Conservation (phyloP, 2,797 vertebrate genomes). For the Poecilia wingei region DNA sequence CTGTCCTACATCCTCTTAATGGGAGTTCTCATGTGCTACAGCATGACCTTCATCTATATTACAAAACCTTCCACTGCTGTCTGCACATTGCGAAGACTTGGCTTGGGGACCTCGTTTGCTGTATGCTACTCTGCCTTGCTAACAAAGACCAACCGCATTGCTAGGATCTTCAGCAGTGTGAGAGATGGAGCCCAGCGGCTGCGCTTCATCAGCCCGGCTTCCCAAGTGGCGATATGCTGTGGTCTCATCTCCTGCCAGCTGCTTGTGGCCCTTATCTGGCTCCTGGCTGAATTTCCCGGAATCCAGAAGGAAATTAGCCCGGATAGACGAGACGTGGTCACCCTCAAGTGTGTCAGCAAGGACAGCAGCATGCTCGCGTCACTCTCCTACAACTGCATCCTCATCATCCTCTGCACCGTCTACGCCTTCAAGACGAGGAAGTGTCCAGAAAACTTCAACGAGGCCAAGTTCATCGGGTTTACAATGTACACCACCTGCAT, state of each 20-base stretch:
- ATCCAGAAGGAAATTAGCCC: slow-evolving; percentile 92
- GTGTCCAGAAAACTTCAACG: slow-evolving; percentile 98
- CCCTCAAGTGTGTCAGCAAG: slow-evolving; percentile 93
- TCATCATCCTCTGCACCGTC: slow-evolving; percentile 96
- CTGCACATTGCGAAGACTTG: slow-evolving; percentile 91
- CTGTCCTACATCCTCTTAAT: slow-evolving; percentile 95
- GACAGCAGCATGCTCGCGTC: slow-evolving; percentile 97
- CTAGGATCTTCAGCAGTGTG: slow-evolving; percentile 94
- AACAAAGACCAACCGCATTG: slow-evolving; percentile 98
- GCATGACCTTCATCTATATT: slow-evolving; percentile 98
- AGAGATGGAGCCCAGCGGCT: slow-evolving; percentile 93
- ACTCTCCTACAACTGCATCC: slow-evolving; percentile 94
- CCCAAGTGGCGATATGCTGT: slow-evolving; percentile 95
- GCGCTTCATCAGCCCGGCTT: slow-evolving; percentile 94
- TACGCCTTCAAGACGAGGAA: slow-evolving; percentile 99
- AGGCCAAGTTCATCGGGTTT: slow-evolving; percentile 99
- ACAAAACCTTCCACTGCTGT: slow-evolving; percentile 91
- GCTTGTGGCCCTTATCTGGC: slow-evolving; percentile 91
- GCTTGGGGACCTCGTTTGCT: slow-evolving; percentile 93
- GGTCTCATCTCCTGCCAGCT: slow-evolving; percentile 96
- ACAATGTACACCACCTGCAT: slow-evolving; percentile 99
- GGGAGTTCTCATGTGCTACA: slow-evolving; percentile 96
- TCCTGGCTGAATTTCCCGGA: slow-evolving; percentile 92
- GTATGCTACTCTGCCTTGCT: slow-evolving; percentile 97
- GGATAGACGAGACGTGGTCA: slow-evolving; percentile 93